Evolutionary conservation across 1,140 invertebrate species (phyloP).

Genomic region (Solenopsis fugax): DNA sequence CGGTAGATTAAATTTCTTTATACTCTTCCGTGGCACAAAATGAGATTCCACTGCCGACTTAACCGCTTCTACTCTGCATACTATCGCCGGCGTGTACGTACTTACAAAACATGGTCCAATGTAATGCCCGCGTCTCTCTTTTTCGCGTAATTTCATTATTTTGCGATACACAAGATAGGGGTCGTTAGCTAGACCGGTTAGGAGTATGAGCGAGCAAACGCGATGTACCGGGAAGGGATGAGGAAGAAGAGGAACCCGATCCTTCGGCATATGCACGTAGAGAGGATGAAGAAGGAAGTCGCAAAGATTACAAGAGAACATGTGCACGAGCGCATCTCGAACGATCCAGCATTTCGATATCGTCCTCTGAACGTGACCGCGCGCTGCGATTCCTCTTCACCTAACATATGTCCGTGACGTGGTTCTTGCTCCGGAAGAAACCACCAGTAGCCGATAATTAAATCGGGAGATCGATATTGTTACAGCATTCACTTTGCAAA

Average conservation of each 20-base stretch:
- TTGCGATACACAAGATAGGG: constrained; percentile 78
- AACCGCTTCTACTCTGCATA: constrained; percentile 35
- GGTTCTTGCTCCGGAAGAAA: constrained; percentile 27
- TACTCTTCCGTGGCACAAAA: neutral
- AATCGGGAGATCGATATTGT: neutral
- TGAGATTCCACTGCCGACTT: constrained; percentile 13
- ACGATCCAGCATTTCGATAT: constrained; percentile 74
- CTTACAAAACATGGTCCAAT: constrained; percentile 47
- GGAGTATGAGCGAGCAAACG: constrained; percentile 60
- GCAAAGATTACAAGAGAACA: constrained; percentile 73
- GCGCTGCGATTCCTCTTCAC: constrained; percentile 2
- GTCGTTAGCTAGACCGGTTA: constrained; percentile 73
- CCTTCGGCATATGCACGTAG: constrained; percentile 12
- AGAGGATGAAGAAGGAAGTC: constrained; percentile 60
- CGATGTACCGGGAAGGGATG: neutral
- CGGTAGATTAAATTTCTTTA: constrained; percentile 33
- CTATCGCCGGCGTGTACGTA: constrained; percentile 31
- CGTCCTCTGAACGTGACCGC: constrained; percentile 72
- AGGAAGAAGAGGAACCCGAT: constrained; percentile 63
- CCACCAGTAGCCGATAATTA: constrained; percentile 33
- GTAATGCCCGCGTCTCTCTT: constrained; percentile 69
- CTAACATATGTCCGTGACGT: constrained; percentile 27
- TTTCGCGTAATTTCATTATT: constrained; percentile 84
- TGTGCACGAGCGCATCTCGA: constrained; percentile 73
- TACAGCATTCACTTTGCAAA: neutral